These are phyloP conservation scores for Lagenorhynchus albirostris DNA, from an alignment of 2,113 vertebrate species.

Conservation along the genomic window DNA sequence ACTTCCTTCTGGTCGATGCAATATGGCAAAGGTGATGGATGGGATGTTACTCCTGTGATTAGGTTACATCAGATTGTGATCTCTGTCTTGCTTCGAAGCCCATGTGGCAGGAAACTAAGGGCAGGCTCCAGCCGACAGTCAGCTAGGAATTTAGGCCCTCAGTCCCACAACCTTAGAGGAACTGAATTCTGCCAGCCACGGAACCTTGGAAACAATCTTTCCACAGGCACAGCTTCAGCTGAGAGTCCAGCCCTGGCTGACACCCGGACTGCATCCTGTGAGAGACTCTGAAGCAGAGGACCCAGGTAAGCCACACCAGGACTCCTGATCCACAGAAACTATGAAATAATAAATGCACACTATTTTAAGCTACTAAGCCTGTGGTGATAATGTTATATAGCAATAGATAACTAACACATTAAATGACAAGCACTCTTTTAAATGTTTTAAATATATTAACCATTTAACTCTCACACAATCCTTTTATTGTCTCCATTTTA, in stretches of 20 bases:
- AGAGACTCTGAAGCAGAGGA: too few relatives aligned
- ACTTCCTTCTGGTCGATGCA: not conserved
- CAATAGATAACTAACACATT: not conserved
- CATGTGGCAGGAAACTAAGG: not conserved
- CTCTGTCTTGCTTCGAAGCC: not conserved
- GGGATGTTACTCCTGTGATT: not conserved
- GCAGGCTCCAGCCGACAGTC: not conserved
- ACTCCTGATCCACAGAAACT: not conserved
- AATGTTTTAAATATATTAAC: not conserved
- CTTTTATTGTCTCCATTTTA: not conserved
- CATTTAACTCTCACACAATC: not conserved
- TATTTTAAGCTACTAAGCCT: not conserved
- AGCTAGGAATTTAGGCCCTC: not conserved
- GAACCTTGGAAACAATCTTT: not conserved
- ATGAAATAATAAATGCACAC: not conserved
- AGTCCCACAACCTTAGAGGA: not conserved
- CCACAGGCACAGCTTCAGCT: not conserved
- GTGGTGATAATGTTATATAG: not conserved
- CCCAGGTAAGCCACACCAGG: not conserved
- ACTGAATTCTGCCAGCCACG: not conserved
- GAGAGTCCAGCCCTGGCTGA: not conserved
- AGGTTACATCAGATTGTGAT: not conserved
- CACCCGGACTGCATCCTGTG: not conserved
- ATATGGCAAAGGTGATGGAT: not conserved
- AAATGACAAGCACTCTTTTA: not conserved